Conservation (phyloP, 2,797 vertebrate species). For the Sparidentex hasta region DNA sequence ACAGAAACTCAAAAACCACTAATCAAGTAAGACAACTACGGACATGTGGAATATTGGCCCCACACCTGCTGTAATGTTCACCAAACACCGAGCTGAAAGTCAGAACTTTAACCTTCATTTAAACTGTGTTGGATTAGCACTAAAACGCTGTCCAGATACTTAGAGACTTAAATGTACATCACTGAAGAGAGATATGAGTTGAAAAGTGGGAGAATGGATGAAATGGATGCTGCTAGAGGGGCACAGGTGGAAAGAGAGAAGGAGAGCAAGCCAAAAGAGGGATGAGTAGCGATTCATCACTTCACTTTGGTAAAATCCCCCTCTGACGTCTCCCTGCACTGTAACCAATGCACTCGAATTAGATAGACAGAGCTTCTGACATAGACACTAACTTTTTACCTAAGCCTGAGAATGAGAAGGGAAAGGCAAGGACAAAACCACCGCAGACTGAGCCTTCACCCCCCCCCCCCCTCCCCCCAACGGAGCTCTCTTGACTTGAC, state of each 20-base stretch:
- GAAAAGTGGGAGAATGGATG: background rate
- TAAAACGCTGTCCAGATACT: background rate
- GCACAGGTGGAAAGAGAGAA: slow-evolving; percentile 37
- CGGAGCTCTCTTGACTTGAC: slow-evolving; percentile 62
- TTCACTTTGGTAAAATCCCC: slow-evolving; percentile 55
- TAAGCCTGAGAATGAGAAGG: slow-evolving; percentile 13
- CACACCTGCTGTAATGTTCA: background rate
- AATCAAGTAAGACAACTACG: no score
- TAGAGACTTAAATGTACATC: background rate
- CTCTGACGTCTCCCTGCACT: slow-evolving; percentile 20
- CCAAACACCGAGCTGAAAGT: background rate
- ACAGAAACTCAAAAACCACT: no score
- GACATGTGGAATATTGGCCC: background rate
- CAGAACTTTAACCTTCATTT: background rate
- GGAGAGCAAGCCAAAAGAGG: slow-evolving; percentile 19
- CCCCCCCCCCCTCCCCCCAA: slow-evolving; percentile 12
- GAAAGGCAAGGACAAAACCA: slow-evolving; percentile 43
- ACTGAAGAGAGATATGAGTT: slow-evolving; percentile 1
- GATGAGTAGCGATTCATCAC: slow-evolving; percentile 46
- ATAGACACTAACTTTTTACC: slow-evolving; percentile 27
- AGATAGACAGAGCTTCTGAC: slow-evolving; percentile 1
- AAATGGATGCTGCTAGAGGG: slow-evolving; percentile 17
- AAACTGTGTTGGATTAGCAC: background rate
- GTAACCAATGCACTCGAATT: background rate
- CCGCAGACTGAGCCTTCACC: slow-evolving; percentile 39